phyloP scores from a whole-genome alignment of 2,113 vertebrate species.

The Pseudonaja textilis region DNA sequence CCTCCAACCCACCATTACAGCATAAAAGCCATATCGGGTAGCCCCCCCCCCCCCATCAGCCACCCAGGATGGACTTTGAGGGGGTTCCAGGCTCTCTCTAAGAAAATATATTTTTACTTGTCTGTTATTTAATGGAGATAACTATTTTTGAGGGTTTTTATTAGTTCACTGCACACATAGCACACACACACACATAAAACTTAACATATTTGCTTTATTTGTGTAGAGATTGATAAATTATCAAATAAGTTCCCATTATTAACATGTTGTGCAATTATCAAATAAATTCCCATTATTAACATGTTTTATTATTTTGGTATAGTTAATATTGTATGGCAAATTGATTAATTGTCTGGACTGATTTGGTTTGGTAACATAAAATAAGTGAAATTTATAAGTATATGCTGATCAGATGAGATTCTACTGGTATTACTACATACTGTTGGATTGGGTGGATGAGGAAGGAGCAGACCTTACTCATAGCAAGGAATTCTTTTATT shows the following conservation, averaged over 20 bases:
- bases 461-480: no score
- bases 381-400: not conserved
- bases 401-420: conserved; percentile 8
- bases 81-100: no score
- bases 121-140: not conserved
- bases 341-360: not conserved
- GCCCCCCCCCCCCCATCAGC: no score
- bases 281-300: no score
- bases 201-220: not conserved
- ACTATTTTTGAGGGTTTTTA: not conserved
- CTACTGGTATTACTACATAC: conserved; percentile 30
- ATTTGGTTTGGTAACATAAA: not conserved
- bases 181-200: not conserved
- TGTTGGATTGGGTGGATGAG: no score
- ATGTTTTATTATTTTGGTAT: not conserved
- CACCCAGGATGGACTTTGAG: no score
- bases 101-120: not conserved
- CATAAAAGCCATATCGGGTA: no score
- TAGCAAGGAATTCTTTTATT: no score
- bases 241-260: not conserved
- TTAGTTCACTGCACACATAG: not conserved
- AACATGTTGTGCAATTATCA: not conserved
- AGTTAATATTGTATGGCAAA: not conserved
- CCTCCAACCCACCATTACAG: no score
- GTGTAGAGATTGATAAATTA: not conserved